Evolutionary conservation across 35 echinoderm and acorn worm genomes (phyloP), one percentile per base, ranked within the genome.

Genomic region (Apostichopus parvimensis): DNA sequence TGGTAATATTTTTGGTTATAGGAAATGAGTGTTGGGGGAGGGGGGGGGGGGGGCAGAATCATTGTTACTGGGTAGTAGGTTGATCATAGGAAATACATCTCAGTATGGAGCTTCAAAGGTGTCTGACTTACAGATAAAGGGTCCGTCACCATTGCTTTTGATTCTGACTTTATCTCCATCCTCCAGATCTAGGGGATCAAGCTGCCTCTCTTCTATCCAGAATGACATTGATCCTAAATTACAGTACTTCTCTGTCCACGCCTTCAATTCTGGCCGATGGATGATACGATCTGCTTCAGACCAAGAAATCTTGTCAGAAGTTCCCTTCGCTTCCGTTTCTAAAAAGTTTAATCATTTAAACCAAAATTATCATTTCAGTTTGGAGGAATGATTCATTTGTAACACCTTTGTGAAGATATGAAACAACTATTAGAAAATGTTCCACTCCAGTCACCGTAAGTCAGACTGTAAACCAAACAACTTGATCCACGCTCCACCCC

Each of bases 281-380:
- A 98, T 80, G n/a, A 95, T 53, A 9, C 80, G 5, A 23, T 57
- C 64, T 57, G 92, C 28, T 59, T 95, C 84, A 28, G 94, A 66
- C 9, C 54, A 78, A 76, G 94, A 87, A 4, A 98, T 73, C 56
- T 79, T 93, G 83, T 98, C 96, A 52, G 96, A 91, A 62, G 85
- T 22, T 22, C 96, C 96, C 55, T 98, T 98, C 15, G 96, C 91
- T 58, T 98, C 94, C 25, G 85, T 91, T 79, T 95, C 96, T 98
- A 82, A 59, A n/a, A 56, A 66, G 34, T 45, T 25, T 14, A 34
- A 78, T 22, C 8, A 17, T 78, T 78, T 8, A 23, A 17, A 24
- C 8, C 77, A 24, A 45, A 24, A 78, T 78, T 78, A 24, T 24
- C 5, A 78, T 78, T 78, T 9, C 17, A 78, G 7, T 78, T 8